These are phyloP conservation scores for Oxystoma pomonae DNA, from an alignment of 2,888 invertebrate genomes.

Conservation along the genomic window DNA sequence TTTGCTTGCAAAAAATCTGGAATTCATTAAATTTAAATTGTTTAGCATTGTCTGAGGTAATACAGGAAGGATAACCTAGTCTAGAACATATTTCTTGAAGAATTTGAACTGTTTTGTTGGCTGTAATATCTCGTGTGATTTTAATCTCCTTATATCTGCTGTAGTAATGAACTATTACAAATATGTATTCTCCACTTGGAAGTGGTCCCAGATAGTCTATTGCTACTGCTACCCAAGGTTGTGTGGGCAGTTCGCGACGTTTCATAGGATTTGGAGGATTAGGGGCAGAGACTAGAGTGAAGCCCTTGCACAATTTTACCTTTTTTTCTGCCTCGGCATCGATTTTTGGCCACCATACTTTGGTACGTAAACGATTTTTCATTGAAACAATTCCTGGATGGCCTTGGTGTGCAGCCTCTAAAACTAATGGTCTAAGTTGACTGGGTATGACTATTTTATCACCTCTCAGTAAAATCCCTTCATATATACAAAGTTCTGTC, in stretches of 20 bases:
- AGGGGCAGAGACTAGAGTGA: too few relatives aligned
- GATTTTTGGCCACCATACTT: neutral
- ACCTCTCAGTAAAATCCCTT: too few relatives aligned
- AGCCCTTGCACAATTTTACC: too few relatives aligned
- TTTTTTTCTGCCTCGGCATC: neutral
- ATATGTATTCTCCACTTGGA: conserved; percentile 24
- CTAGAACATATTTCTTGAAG: conserved; percentile 27
- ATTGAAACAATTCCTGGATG: neutral
- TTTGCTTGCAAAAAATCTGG: too few relatives aligned
- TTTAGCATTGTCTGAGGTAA: too few relatives aligned
- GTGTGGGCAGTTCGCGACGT: conserved; percentile 22
- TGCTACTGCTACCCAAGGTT: conserved; percentile 27
- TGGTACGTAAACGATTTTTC: neutral
- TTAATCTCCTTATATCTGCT: conserved; percentile 32
- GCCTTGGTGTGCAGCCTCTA: too few relatives aligned
- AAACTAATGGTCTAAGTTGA: neutral
- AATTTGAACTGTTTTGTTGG: conserved; percentile 24
- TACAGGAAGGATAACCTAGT: too few relatives aligned
- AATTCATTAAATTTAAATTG: too few relatives aligned
- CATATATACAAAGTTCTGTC: too few relatives aligned
- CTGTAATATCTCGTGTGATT: conserved; percentile 18
- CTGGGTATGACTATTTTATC: neutral
- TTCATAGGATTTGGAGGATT: too few relatives aligned
- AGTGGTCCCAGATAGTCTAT: conserved; percentile 32
- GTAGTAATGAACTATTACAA: conserved; percentile 34